phyloP scores from a whole-genome alignment of 2,797 vertebrate genomes.

The Sebastes cheni region DNA sequence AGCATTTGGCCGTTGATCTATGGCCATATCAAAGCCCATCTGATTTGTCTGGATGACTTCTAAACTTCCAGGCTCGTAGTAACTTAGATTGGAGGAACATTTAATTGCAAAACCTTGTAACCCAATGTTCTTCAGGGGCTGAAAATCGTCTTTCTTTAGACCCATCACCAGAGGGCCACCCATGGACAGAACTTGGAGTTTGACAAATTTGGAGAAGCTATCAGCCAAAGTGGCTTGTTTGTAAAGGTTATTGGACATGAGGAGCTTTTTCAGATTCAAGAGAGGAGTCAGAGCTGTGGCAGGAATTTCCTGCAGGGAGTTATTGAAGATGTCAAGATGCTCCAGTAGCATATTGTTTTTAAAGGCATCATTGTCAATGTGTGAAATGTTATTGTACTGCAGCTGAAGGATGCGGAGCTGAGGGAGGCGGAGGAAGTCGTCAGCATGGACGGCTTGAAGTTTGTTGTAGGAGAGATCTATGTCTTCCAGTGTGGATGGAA shows the following conservation, averaged over 20 bases:
- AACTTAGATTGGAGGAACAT: conserved; percentile 76
- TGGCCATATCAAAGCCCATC: conserved; percentile 84
- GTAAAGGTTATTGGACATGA: conserved; percentile 88
- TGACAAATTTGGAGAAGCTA: conserved; percentile 72
- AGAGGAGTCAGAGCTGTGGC: conserved; percentile 74
- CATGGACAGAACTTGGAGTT: conserved; percentile 79
- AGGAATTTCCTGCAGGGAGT: conserved; percentile 83
- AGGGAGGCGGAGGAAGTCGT: conserved; percentile 72
- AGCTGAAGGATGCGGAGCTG: conserved; percentile 74
- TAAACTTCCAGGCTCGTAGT: conserved; percentile 85
- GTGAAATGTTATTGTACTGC: conserved; percentile 84
- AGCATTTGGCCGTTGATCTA: conserved; percentile 74
- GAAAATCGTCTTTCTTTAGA: conserved; percentile 78
- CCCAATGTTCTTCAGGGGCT: conserved; percentile 67
- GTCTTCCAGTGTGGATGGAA: conserved; percentile 70
- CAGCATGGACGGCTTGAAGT: conserved; percentile 61
- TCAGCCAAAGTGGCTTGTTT: conserved; percentile 59
- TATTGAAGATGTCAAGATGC: conserved; percentile 85
- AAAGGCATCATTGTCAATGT: conserved; percentile 79
- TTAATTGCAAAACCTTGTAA: conserved; percentile 85
- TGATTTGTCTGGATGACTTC: conserved; percentile 72
- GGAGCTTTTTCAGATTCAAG: conserved; percentile 69
- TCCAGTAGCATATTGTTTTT: conserved; percentile 76
- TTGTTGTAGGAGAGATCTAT: conserved; percentile 87
- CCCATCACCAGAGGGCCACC: conserved; percentile 81